Evolutionary conservation across 1,140 invertebrate genomes (phyloP).

Genomic region (Platyscapa corneri): DNA sequence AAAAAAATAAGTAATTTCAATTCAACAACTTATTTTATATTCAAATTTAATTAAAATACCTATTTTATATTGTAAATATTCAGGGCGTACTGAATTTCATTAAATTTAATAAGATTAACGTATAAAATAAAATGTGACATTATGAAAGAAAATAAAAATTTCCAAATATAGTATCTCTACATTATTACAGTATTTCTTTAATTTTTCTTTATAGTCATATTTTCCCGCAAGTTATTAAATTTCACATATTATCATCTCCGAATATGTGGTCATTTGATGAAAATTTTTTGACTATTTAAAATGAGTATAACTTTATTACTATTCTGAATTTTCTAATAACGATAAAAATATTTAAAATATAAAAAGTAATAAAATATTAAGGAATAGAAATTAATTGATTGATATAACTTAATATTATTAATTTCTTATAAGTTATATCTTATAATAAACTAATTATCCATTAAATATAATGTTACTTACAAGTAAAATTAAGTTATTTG

Average conservation of each 20-base stretch:
- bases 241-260: not conserved
- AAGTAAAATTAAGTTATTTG: no score
- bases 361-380: not conserved
- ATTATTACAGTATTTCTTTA: no score
- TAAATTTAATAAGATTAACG: not conserved
- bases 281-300: slow-evolving; percentile 4
- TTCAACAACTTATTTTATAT: no score
- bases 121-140: not conserved
- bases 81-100: no score
- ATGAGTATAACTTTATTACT: not conserved
- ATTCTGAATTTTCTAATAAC: not conserved
- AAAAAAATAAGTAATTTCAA: no score
- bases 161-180: not conserved
- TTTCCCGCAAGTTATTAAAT: slow-evolving; percentile 4
- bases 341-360: not conserved
- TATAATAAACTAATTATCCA: no score
- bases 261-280: not conserved
- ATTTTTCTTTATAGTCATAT: slow-evolving; percentile 14
- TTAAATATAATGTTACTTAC: no score
- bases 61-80: no score
- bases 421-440: no score
- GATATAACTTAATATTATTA: no score
- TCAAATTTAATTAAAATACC: no score
- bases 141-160: not conserved
- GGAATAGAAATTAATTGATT: no score